Conservation (phyloP, 2,888 invertebrate genomes). For the Acleris laterana region DNA sequence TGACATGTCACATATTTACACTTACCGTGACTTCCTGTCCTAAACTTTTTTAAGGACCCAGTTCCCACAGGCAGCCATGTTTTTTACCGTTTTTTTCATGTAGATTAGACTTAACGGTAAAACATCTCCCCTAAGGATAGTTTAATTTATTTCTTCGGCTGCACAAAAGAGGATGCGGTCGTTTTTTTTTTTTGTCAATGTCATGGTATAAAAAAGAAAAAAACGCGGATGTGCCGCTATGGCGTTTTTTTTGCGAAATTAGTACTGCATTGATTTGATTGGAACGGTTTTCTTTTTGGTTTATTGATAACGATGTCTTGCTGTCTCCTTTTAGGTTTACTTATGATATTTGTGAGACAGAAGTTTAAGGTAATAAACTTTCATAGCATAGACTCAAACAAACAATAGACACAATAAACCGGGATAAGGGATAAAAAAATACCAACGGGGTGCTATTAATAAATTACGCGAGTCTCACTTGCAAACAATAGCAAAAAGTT, state of each 20-base stretch:
- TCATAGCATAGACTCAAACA: no score
- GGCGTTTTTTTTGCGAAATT: constrained; percentile 32
- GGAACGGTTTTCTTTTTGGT: not conserved
- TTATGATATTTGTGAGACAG: no score
- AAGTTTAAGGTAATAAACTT: no score
- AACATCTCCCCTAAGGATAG: constrained; percentile 78
- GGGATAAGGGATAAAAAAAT: not conserved
- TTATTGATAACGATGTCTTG: no score
- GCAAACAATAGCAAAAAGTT: constrained; percentile 12
- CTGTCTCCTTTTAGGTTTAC: no score
- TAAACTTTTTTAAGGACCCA: constrained; percentile 63
- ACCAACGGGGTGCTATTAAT: not conserved
- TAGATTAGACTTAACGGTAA: constrained; percentile 81
- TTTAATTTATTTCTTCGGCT: constrained; percentile 80
- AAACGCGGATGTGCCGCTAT: constrained; percentile 56
- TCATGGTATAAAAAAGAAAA: constrained; percentile 51
- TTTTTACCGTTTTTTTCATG: constrained; percentile 71
- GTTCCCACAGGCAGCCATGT: constrained; percentile 77
- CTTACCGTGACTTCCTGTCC: constrained; percentile 73
- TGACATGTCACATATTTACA: constrained; percentile 78
- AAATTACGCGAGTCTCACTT: not conserved
- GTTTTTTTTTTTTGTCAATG: constrained; percentile 69
- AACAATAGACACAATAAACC: not conserved
- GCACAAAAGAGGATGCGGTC: constrained; percentile 76
- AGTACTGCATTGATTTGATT: constrained; percentile 22